Evolutionary conservation across 2,797 vertebrate genomes (phyloP).

Genomic region (Anas flavirostris): DNA sequence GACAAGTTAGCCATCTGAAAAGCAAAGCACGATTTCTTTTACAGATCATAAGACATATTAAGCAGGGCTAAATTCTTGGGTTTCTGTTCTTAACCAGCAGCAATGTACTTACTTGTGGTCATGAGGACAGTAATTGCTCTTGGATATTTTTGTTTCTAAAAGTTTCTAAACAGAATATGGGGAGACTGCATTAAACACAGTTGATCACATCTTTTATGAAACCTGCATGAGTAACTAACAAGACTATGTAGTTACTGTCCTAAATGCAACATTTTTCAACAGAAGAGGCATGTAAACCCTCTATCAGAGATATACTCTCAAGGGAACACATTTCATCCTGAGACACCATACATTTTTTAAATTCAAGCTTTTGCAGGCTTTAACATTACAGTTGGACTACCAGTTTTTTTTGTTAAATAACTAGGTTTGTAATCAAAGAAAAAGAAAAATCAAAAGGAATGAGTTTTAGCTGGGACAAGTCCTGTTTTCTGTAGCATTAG

Average conservation of each 20-base stretch:
- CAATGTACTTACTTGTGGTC: neutral
- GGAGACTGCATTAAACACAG: rapidly evolving
- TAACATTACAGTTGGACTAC: neutral
- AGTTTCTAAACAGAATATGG: rapidly evolving
- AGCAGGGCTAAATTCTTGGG: rapidly evolving
- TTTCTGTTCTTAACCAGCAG: neutral
- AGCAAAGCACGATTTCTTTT: neutral
- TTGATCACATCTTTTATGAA: neutral
- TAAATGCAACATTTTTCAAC: neutral
- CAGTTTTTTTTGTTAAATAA: neutral
- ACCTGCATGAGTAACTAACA: neutral
- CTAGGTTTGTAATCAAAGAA: neutral
- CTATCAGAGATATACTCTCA: neutral
- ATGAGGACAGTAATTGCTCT: neutral
- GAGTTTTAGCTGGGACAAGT: neutral
- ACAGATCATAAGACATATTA: neutral
- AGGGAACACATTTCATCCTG: neutral
- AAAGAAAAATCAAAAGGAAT: neutral
- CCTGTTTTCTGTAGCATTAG: neutral
- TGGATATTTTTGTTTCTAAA: neutral
- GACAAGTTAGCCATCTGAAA: neutral
- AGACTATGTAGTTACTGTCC: neutral
- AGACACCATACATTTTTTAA: neutral
- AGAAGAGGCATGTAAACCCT: neutral
- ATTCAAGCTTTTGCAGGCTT: neutral